These are phyloP conservation scores for Trichopria drosophilae DNA, from an alignment of 2,888 invertebrate species.

Conservation along the genomic window DNA sequence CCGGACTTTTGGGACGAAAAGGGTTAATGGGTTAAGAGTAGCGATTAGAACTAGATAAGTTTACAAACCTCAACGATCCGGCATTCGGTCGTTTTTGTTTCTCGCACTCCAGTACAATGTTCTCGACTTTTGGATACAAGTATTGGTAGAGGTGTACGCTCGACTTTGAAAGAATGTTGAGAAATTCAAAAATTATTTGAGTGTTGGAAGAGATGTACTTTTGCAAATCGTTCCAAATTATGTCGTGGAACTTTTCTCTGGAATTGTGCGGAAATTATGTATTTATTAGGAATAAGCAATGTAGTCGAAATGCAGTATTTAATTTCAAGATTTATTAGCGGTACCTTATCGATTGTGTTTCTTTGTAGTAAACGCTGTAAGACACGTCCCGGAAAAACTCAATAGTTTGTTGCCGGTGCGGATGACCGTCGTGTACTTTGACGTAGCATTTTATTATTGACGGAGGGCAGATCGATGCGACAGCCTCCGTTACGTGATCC, in stretches of 20 bases:
- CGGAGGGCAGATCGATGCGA: slow-evolving; percentile 43
- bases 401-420: slow-evolving; percentile 48
- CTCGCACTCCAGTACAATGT: slow-evolving; percentile 43
- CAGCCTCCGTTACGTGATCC: slow-evolving; percentile 40
- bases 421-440: slow-evolving; percentile 51
- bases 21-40: too few relatives aligned
- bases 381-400: slow-evolving; percentile 45
- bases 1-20: too few relatives aligned
- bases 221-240: slow-evolving; percentile 36
- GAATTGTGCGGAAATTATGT: slow-evolving; percentile 26
- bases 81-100: slow-evolving; percentile 42
- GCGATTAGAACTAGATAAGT: too few relatives aligned
- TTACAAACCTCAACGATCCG: slow-evolving; percentile 49
- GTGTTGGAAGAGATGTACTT: slow-evolving; percentile 41
- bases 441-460: slow-evolving; percentile 48
- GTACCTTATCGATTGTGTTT: slow-evolving; percentile 42
- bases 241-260: slow-evolving; percentile 44
- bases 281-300: background rate
- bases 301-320: slow-evolving; percentile 5
- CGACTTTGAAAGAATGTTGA: slow-evolving; percentile 39
- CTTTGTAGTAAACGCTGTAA: slow-evolving; percentile 43
- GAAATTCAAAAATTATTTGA: slow-evolving; percentile 45
- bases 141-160: slow-evolving; percentile 38
- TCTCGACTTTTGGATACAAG: slow-evolving; percentile 42
- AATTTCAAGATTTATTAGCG: slow-evolving; percentile 9